Conservation (phyloP, 2,113 vertebrate species). For the Corythaixoides concolor region DNA sequence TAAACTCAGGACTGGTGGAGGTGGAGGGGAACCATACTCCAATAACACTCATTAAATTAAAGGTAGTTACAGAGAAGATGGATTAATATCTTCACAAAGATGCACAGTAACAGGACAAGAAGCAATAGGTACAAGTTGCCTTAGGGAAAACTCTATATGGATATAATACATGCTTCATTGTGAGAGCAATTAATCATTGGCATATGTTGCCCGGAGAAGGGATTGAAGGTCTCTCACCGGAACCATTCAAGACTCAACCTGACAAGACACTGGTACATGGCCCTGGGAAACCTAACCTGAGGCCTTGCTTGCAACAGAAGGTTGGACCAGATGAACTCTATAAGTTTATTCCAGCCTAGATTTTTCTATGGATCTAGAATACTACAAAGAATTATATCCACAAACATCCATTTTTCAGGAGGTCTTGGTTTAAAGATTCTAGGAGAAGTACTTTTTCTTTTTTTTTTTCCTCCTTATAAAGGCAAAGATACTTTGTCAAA, state of each 20-base stretch:
- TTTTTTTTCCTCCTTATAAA: neutral
- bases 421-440: neutral
- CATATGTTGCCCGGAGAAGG: neutral
- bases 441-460: neutral
- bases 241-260: neutral
- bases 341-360: neutral
- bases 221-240: neutral
- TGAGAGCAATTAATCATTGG: neutral
- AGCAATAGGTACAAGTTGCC: rapidly evolving
- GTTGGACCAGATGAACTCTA: too few relatives aligned
- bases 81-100: neutral
- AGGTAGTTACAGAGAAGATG: neutral
- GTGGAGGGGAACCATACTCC: too few relatives aligned
- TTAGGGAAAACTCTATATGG: neutral
- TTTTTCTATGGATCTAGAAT: neutral
- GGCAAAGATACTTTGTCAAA: neutral
- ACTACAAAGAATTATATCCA: neutral
- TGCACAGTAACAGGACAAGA: neutral
- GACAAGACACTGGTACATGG: too few relatives aligned
- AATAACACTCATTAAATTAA: neutral
- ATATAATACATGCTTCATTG: neutral
- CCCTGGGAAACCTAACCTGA: too few relatives aligned
- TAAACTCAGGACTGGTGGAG: too few relatives aligned
- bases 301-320: too few relatives aligned
- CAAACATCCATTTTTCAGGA: neutral